Base-by-base conservation (phyloP, 2,888 invertebrate genomes). In the Belgica antarctica region DNA sequence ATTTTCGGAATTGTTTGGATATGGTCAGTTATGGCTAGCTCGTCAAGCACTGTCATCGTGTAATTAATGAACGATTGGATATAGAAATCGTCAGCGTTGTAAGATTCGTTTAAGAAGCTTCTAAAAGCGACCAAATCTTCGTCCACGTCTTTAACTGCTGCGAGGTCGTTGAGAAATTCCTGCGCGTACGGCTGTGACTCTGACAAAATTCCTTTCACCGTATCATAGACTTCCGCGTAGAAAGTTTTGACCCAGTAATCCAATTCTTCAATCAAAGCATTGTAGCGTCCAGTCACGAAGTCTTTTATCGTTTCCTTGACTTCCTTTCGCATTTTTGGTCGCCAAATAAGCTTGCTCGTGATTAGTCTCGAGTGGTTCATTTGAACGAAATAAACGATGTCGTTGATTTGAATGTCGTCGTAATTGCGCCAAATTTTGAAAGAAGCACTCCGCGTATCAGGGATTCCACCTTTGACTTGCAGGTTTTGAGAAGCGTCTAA, bases 361-460 rank as follows among this genome's bases (percentile, higher is more conserved):
- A 94, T 82, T 0, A 93, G 81, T 36, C 92, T 83, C 0, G 93
- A 93, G 77, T 93, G 92, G 80, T 94, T 94, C 73, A 94, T 84
- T 25, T 88, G 85, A 59, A 92, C 81, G 77, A 89, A 92, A 22
- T 90, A 92, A 2, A 88, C 85, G 22, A 92, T 80, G 78, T 93
- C 93, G 1, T 88, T 86, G 47, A 92, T 85, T 1, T 85, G 83
- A 74, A 90, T 86, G 77, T 92, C 90, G 73, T 92, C 90, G 75
- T 89, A 92, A 74, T 90, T 87, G 41, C 92, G 83, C 90, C 92
- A 92, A 10, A 91, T 84, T 77, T 91, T 86, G 73, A 92, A 84
- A 72, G 84, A 83, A 0, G 87, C 89, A 72, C 88, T 90, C 34
- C 92, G 83, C 0, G 89, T 86, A 77, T 93, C 91, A 0, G 89